Base-by-base conservation (phyloP, 2,113 vertebrate species). In the Patagioenas fasciata region DNA sequence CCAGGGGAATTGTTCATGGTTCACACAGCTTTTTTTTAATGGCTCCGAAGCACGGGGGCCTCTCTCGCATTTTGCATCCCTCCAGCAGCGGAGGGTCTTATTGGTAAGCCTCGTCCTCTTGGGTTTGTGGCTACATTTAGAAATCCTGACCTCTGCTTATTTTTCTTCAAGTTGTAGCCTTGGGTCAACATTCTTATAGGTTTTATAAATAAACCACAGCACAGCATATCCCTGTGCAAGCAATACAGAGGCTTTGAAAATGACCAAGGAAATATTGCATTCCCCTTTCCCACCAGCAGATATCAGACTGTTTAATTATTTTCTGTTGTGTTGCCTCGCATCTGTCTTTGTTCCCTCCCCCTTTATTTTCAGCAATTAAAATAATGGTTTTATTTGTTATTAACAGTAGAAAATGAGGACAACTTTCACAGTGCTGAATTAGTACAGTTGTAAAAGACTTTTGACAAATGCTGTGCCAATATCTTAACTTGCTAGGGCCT, bases 201-300 rank as follows among this genome's bases (percentile, higher is more conserved):
- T 60, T 88, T 80, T 94, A 78, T 80, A 96, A 93, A 96, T 96
- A 95, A 96, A 94, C 50, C 23, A 4, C 40, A 62, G 71, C 29
- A 42, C 24, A 47, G 85, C 40, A 34, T 50, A 83, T 90, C 75
- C 85, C 83, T 67, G 15, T 62, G 85, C 14, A 34, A 77, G 15
- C 86, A 47, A 28, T 5, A 8, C 62, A 29, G 84, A 57, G 48
- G 60, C 73, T 92, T 79, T 65, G 84, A 75, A 69, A 36, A 34
- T 21, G 32, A 15, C 15, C 19, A 3, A 77, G 85, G 67, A 85
- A 94, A 72, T 5, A 20, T 0, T 82, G 75, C 44, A 11, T 73
- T 94, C 82, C 71, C 79, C 62, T 89, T 96, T 97, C 96, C 93
- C 95, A 96, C 93, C 95, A 91, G 79, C 2, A 89, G 92, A 8